These are phyloP conservation scores for Hypena proboscidalis DNA, from an alignment of 2,888 invertebrate species.

Conservation along the genomic window DNA sequence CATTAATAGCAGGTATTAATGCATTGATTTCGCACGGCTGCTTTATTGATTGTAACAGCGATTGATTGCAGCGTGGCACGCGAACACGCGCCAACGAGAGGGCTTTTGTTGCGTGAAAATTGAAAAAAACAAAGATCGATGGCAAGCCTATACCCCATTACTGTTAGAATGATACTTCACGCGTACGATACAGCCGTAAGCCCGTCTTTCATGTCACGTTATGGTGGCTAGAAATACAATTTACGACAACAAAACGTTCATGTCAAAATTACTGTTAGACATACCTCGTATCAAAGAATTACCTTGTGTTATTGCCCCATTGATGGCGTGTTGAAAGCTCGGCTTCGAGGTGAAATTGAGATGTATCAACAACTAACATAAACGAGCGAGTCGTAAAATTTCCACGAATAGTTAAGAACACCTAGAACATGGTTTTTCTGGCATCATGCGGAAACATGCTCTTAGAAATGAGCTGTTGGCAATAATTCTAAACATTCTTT, in stretches of 20 bases:
- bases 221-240: conserved; percentile 14
- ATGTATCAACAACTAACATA: conserved; percentile 34
- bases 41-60: conserved; percentile 76
- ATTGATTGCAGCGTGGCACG: conserved; percentile 73
- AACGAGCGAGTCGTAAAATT: conserved; percentile 32
- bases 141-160: conserved; percentile 24
- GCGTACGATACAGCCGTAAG: conserved; percentile 6
- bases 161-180: conserved; percentile 8
- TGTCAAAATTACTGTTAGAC: conserved; percentile 27
- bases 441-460: conserved; percentile 39
- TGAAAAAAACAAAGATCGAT: conserved; percentile 46
- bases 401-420: conserved; percentile 30
- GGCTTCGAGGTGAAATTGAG: conserved; percentile 24
- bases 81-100: conserved; percentile 54
- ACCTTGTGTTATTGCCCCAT: conserved; percentile 26
- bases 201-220: conserved; percentile 8
- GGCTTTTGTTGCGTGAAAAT: conserved; percentile 51
- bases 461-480: conserved; percentile 40
- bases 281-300: conserved; percentile 27
- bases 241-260: conserved; percentile 22
- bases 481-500: conserved; percentile 30
- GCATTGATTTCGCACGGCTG: conserved; percentile 78
- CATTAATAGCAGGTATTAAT: conserved; percentile 61
- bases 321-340: conserved; percentile 35
- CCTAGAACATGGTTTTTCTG: conserved; percentile 33